Evolutionary conservation across 2,797 vertebrate species (phyloP).

Genomic region (Astyanax mexicanus): DNA sequence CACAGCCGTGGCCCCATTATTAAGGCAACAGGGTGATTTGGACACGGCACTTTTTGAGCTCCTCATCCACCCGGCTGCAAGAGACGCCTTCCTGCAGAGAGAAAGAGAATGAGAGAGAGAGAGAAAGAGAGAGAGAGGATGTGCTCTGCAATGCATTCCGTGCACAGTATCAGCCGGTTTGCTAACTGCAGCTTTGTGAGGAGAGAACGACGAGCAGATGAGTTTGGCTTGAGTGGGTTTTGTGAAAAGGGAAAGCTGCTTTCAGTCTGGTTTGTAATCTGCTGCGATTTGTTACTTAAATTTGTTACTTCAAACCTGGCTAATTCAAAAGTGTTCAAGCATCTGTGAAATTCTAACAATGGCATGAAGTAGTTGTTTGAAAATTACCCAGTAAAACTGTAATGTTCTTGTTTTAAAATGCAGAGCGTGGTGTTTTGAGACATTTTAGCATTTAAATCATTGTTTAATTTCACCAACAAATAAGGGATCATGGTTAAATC

Average conservation of each 20-base stretch:
- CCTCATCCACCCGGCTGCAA: slow-evolving; percentile 16
- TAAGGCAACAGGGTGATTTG: background rate
- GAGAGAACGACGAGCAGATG: background rate
- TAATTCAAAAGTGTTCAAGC: background rate
- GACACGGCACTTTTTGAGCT: slow-evolving; percentile 1
- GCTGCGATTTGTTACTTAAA: background rate
- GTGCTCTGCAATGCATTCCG: background rate
- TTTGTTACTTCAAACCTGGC: background rate
- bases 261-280: background rate
- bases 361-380: too few relatives aligned
- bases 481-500: too few relatives aligned
- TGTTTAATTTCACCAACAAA: too few relatives aligned
- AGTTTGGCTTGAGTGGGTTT: slow-evolving; percentile 4
- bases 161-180: background rate
- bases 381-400: too few relatives aligned
- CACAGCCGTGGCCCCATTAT: slow-evolving; percentile 14
- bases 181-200: background rate
- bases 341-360: background rate
- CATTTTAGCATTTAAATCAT: too few relatives aligned
- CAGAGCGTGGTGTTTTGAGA: too few relatives aligned
- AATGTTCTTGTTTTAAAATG: too few relatives aligned
- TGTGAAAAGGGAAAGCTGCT: background rate
- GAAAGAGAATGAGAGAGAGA: too few relatives aligned
- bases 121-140: background rate
- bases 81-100: slow-evolving; percentile 14